phyloP scores from a whole-genome alignment of 2,888 invertebrate genomes.

The Pachymerium ferrugineum region DNA sequence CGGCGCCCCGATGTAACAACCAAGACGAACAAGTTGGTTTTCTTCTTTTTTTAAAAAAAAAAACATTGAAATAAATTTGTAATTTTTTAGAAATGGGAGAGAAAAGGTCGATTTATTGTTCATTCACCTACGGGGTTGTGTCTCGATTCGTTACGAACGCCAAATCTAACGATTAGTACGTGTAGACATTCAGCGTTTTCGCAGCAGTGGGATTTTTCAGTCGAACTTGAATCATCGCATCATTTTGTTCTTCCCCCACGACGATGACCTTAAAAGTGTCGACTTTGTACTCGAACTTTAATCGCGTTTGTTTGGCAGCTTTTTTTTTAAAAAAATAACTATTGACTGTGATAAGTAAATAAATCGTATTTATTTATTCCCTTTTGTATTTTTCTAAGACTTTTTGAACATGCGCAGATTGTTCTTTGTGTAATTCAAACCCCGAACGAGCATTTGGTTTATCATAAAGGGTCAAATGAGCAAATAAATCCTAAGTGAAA shows the following conservation, averaged over 20 bases:
- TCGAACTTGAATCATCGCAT: conserved; percentile 38
- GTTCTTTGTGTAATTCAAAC: not conserved
- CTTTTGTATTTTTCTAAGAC: not conserved
- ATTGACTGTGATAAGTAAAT: too few relatives aligned
- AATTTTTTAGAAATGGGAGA: conserved; percentile 37
- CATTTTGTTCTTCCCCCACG: conserved; percentile 34
- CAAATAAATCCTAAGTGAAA: not conserved
- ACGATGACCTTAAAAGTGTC: not conserved
- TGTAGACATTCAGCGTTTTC: conserved; percentile 36
- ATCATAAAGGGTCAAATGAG: not conserved
- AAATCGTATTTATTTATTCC: too few relatives aligned
- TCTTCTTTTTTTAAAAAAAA: not conserved
- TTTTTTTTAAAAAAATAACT: too few relatives aligned
- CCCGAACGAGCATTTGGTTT: not conserved
- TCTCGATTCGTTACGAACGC: conserved; percentile 35
- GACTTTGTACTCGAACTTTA: not conserved
- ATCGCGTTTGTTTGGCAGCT: too few relatives aligned
- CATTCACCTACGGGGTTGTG: conserved; percentile 36
- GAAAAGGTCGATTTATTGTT: conserved; percentile 36
- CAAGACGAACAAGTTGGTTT: not conserved
- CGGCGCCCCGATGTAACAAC: not conserved
- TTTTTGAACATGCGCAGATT: not conserved
- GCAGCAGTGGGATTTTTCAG: conserved; percentile 39
- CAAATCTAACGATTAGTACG: conserved; percentile 31
- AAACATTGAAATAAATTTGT: too few relatives aligned